Evolutionary conservation across 2,888 invertebrate genomes (phyloP), one percentile per base, ranked within the genome.

Genomic region (Lamellibrachia columna): DNA sequence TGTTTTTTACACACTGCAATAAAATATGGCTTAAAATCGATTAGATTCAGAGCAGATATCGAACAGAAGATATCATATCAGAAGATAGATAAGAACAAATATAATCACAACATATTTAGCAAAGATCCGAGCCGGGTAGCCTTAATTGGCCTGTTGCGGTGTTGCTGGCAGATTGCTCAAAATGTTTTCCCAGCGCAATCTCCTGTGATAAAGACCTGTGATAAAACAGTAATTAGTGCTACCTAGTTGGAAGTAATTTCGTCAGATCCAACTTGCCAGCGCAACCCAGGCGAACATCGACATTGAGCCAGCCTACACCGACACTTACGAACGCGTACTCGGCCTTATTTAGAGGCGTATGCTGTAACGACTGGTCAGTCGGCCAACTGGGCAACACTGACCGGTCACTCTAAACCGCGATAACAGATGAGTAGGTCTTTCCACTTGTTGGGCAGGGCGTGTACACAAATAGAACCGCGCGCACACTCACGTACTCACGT

Each of bases 341-440:
- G n/a, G 75, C 75, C 75, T 22, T 75, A 75, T 75, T 22, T 75
- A 75, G 75, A 15, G 75, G 75, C 15, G 75, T 75, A n/a, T 75
- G 75, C 22, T n/a, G 75, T 75, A 75, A 75, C 75, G 75, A 75
- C 6, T 22, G 75, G 75, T 75, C 75, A 75, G 75, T 75, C 22
- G 75, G 75, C 40, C 40, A 75, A 75, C 75, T 75, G 22, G n/a
- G 22, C 75, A 22, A 15, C 15, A 22, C 3, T 22, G 75, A 75
- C 75, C 75, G 75, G 75, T 75, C 75, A 75, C 75, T 11, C 22
- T 75, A 75, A 75, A 75, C 75, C 75, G 75, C 75, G 75, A 75
- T 75, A 75, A 75, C 75, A 75, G 75, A 75, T 6, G 75, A 75
- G 75, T 22, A 75, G 11, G 75, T n/a, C 15, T 75, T 75, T 75